These are phyloP conservation scores for Pristionchus mayeri DNA, from an alignment of 2,888 invertebrate genomes.

Conservation along the genomic window DNA sequence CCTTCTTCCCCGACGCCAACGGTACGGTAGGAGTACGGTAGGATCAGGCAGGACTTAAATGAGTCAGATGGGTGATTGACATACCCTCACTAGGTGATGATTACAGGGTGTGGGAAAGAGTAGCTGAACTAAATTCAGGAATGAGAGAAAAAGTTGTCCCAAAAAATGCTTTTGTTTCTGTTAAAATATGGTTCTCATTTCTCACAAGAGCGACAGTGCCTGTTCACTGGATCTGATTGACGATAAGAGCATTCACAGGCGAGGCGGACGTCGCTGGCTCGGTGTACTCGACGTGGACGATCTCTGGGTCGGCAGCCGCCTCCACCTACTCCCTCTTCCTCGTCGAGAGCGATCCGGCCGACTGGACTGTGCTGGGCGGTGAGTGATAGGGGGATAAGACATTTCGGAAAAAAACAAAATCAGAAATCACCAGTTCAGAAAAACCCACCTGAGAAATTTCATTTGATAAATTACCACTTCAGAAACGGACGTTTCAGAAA, in stretches of 20 bases:
- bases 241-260: neutral
- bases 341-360: slow-evolving; percentile 54
- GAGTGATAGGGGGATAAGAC: neutral
- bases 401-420: too few relatives aligned
- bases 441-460: too few relatives aligned
- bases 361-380: slow-evolving; percentile 29
- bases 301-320: slow-evolving; percentile 64
- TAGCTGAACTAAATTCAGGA: too few relatives aligned
- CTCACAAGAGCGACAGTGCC: too few relatives aligned
- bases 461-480: too few relatives aligned
- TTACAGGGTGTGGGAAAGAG: too few relatives aligned
- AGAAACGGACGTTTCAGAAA: too few relatives aligned
- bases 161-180: too few relatives aligned
- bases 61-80: neutral
- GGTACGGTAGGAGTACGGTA: slow-evolving; percentile 54
- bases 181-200: too few relatives aligned
- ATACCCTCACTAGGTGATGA: too few relatives aligned
- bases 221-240: neutral
- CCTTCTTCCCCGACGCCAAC: slow-evolving; percentile 61
- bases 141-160: too few relatives aligned
- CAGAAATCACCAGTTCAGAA: too few relatives aligned
- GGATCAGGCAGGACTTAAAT: neutral
- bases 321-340: slow-evolving; percentile 64
- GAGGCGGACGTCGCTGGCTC: neutral
- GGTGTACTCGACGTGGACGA: slow-evolving; percentile 64